These are phyloP conservation scores for Spodoptera litura DNA, from an alignment of 1,140 invertebrate species.

Conservation along the genomic window DNA sequence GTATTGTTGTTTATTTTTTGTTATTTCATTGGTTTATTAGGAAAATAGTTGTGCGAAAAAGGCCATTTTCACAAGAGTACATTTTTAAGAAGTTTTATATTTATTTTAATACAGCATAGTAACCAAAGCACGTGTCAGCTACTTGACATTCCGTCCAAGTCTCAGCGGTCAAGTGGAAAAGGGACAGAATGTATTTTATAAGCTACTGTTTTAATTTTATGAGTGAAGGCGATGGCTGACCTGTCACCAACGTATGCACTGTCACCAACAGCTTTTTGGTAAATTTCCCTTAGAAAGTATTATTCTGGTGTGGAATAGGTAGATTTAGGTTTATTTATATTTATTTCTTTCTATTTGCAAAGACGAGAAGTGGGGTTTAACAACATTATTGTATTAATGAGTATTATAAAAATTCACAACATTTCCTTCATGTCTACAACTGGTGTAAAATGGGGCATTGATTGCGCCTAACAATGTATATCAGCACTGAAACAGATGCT, in stretches of 20 bases:
- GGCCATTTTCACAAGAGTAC: background rate
- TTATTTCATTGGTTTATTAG: too few relatives aligned
- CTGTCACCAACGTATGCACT: slow-evolving; percentile 1
- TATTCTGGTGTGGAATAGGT: background rate
- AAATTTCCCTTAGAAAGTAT: background rate
- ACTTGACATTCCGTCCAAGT: slow-evolving; percentile 14
- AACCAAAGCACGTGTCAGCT: background rate
- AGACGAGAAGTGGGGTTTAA: too few relatives aligned
- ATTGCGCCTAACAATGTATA: too few relatives aligned
- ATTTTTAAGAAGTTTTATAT: too few relatives aligned
- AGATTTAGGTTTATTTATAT: background rate
- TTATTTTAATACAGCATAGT: background rate
- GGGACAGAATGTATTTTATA: background rate
- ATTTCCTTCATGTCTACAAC: too few relatives aligned
- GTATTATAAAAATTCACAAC: too few relatives aligned
- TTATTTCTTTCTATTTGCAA: background rate
- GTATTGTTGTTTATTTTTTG: too few relatives aligned
- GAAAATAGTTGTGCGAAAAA: too few relatives aligned
- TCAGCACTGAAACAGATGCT: too few relatives aligned
- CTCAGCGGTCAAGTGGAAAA: slow-evolving; percentile 2
- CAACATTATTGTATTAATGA: too few relatives aligned
- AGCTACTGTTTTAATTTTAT: background rate
- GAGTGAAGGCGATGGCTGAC: background rate
- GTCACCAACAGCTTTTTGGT: background rate
- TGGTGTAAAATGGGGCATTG: too few relatives aligned